A percentile compares a stretch with the other conserved stretches of the same genome.
Conservation (phyloP, 2,888 invertebrate species). For the Polymixis lichenea region DNA sequence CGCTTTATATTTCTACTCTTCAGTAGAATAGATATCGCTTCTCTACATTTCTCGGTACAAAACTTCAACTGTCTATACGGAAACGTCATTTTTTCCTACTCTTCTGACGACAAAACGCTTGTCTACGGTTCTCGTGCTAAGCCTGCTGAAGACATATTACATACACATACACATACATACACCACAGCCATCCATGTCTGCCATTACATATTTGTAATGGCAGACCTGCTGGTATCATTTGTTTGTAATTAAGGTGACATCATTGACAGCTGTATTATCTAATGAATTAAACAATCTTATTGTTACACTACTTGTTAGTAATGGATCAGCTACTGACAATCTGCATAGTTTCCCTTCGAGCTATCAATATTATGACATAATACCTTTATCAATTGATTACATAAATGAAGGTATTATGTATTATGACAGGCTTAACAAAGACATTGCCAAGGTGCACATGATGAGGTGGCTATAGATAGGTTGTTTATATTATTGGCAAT, state of each 20-base stretch:
- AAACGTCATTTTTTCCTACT: too few relatives aligned
- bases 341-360: conserved; percentile 41
- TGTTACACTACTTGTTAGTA: conserved; percentile 50
- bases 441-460: not conserved
- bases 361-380: conserved; percentile 51
- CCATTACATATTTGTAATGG: not conserved
- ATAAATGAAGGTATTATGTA: conserved; percentile 11
- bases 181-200: too few relatives aligned
- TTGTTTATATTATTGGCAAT: not conserved
- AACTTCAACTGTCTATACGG: too few relatives aligned
- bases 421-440: conserved; percentile 1
- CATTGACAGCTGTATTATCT: conserved; percentile 41
- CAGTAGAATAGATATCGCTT: too few relatives aligned
- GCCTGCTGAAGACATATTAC: too few relatives aligned
- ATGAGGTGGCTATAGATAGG: not conserved
- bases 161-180: too few relatives aligned
- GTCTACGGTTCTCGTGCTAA: too few relatives aligned
- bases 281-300: conserved; percentile 48
- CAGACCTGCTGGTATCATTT: not conserved
- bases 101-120: too few relatives aligned
- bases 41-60: too few relatives aligned
- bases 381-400: conserved; percentile 38
- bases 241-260: conserved; percentile 34
- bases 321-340: conserved; percentile 36
- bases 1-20: too few relatives aligned